Evolutionary conservation across 2,797 vertebrate species (phyloP), one percentile per base, ranked within the genome.

Genomic region (Galago senegalensis): DNA sequence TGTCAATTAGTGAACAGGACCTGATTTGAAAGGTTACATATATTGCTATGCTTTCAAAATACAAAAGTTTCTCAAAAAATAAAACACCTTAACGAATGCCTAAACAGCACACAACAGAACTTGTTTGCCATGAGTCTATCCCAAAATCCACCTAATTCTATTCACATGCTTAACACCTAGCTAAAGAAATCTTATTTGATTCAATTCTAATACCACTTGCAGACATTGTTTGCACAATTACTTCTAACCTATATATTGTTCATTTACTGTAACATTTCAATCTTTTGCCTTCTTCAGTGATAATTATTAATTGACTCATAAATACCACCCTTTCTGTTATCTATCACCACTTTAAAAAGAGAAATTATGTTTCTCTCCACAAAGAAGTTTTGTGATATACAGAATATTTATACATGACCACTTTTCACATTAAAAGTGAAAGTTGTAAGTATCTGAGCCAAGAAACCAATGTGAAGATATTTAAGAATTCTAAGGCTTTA

Each of bases 1-100:
- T 83, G 27, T 95, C 63, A 93, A 14, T 88, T 89, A 96, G 7
- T 85, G 49, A 91, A 14, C 21, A 96, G 61, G 88, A 27, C 46
- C 29, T 85, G 61, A 77, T 67, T 81, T 84, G 60, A 93, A 81
- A 80, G 23, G 43, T 79, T 89, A 70, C n/a, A 92, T 65, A 60
- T 87, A 69, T 43, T 91, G 61, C 12, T 40, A 29, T 72, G 21
- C 21, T 88, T 63, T 46, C 43, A 69, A 21, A 93, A 58, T 58
- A 18, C 2, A 46, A 93, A 92, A 40, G 23, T 31, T 73, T 69
- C 58, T 81, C 16, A 79, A 94, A 92, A 86, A 84, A 69, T 73
- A 73, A 94, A 93, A 83, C 82, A 80, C 2, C 11, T 90, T 73
- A 61, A 85, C 27, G 75, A 95, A 79, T 95, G 12, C 25, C 69